Evolutionary conservation across 2,113 vertebrate species (phyloP).

Genomic region (Colinus virginianus): DNA sequence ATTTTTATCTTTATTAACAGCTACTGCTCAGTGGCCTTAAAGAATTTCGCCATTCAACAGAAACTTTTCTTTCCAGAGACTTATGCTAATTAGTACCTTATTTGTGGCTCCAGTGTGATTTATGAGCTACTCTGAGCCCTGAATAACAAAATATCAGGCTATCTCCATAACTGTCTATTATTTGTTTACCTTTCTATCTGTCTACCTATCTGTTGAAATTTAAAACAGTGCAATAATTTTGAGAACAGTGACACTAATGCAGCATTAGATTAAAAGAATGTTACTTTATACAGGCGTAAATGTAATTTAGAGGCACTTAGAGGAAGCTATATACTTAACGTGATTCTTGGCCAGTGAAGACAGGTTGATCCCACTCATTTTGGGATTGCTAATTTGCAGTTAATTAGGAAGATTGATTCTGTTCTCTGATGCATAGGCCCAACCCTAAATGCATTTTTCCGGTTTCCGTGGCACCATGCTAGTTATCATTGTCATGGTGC

Average conservation of each 20-base stretch:
- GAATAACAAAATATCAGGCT: slow-evolving; percentile 72
- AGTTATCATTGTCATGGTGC: slow-evolving; percentile 81
- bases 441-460: slow-evolving; percentile 88
- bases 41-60: slow-evolving; percentile 65
- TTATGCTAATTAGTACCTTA: slow-evolving; percentile 75
- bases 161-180: slow-evolving; percentile 78
- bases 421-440: slow-evolving; percentile 88
- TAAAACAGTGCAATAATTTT: slow-evolving; percentile 80
- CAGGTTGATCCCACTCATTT: slow-evolving; percentile 96
- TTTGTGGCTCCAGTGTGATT: slow-evolving; percentile 68
- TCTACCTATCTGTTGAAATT: slow-evolving; percentile 80
- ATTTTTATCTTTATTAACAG: slow-evolving; percentile 71
- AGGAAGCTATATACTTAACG: slow-evolving; percentile 80
- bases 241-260: slow-evolving; percentile 81
- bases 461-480: slow-evolving; percentile 83
- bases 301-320: slow-evolving; percentile 86
- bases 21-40: slow-evolving; percentile 70
- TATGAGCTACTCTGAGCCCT: slow-evolving; percentile 64
- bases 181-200: slow-evolving; percentile 83
- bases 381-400: slow-evolving; percentile 94
- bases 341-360: slow-evolving; percentile 86
- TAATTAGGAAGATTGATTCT: slow-evolving; percentile 98
- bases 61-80: slow-evolving; percentile 74
- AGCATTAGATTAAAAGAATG: slow-evolving; percentile 85
- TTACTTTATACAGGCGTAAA: slow-evolving; percentile 81